Conservation (phyloP, 2,888 invertebrate genomes). For the Hecatera dysodea region DNA sequence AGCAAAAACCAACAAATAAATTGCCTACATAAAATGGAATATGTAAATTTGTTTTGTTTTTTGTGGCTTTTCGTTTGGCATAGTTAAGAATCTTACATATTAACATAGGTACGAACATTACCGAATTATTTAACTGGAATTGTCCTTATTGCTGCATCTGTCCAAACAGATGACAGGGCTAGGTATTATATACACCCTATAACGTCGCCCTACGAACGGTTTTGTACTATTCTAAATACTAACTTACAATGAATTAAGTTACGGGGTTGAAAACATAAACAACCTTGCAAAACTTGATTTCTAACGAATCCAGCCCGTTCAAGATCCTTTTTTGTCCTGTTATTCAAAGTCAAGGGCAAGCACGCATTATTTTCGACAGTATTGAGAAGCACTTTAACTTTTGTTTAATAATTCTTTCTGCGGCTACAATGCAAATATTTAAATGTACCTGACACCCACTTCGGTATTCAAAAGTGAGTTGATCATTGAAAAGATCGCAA, state of each 20-base stretch:
- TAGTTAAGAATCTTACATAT: conserved; percentile 8
- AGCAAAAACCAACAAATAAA: conserved; percentile 37
- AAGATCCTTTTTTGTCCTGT: conserved; percentile 7
- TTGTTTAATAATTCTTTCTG: conserved; percentile 27
- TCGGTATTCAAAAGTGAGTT: conserved; percentile 73
- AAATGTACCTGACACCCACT: conserved; percentile 74
- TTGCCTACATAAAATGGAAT: conserved; percentile 34
- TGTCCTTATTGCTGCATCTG: neutral
- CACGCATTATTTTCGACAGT: neutral
- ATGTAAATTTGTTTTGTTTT: conserved; percentile 47
- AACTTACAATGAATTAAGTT: neutral
- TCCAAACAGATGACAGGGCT: conserved; percentile 7
- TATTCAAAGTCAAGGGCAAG: conserved; percentile 30
- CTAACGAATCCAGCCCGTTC: neutral
- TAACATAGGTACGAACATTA: conserved; percentile 11
- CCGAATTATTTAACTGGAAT: conserved; percentile 1
- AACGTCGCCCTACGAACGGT: neutral
- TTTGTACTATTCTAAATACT: neutral
- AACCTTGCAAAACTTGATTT: neutral
- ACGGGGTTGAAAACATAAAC: neutral
- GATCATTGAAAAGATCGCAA: conserved; percentile 84
- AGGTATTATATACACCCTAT: too few relatives aligned
- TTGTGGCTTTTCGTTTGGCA: conserved; percentile 22
- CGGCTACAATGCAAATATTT: conserved; percentile 68
- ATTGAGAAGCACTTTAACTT: conserved; percentile 22